Percentiles rank a stretch among this genome's conserved stretches.
Conservation (phyloP, 35 echinoderm and acorn worm species). For the Eucidaris tribuloides region DNA sequence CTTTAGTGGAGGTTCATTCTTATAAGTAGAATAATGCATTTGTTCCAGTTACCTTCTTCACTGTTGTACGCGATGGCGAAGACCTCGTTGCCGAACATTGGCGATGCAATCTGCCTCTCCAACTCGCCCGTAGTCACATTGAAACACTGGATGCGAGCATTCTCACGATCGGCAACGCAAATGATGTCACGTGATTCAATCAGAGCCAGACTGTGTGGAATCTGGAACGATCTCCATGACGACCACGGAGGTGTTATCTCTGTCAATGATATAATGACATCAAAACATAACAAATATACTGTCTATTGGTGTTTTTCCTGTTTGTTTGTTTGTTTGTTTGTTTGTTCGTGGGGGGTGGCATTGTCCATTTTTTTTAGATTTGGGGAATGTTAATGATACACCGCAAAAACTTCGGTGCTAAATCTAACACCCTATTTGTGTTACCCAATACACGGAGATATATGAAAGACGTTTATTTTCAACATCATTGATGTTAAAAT, state of each 20-base stretch:
- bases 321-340: too few relatives aligned
- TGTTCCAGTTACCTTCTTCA: constrained; percentile 48
- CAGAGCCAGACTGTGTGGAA: constrained; percentile 90
- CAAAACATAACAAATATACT: too few relatives aligned
- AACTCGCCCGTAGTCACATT: constrained; percentile 49
- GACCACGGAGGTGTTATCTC: neutral
- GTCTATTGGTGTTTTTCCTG: too few relatives aligned
- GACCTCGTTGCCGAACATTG: constrained; percentile 65
- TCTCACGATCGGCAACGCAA: constrained; percentile 91
- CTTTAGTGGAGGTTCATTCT: neutral
- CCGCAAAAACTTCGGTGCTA: too few relatives aligned
- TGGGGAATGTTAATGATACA: too few relatives aligned
- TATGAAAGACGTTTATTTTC: too few relatives aligned
- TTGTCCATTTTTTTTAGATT: too few relatives aligned
- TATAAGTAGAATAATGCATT: neutral
- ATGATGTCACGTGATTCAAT: constrained; percentile 61
- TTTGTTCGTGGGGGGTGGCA: too few relatives aligned
- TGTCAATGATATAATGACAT: too few relatives aligned
- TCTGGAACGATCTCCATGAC: constrained; percentile 37
- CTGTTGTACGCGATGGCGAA: constrained; percentile 85
- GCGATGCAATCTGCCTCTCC: constrained; percentile 36
- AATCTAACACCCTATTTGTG: too few relatives aligned
- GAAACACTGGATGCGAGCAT: constrained; percentile 94
- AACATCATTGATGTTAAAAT: too few relatives aligned
- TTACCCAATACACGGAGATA: too few relatives aligned